phyloP scores from a whole-genome alignment of 2,888 invertebrate species.

The Cephonodes hylas region DNA sequence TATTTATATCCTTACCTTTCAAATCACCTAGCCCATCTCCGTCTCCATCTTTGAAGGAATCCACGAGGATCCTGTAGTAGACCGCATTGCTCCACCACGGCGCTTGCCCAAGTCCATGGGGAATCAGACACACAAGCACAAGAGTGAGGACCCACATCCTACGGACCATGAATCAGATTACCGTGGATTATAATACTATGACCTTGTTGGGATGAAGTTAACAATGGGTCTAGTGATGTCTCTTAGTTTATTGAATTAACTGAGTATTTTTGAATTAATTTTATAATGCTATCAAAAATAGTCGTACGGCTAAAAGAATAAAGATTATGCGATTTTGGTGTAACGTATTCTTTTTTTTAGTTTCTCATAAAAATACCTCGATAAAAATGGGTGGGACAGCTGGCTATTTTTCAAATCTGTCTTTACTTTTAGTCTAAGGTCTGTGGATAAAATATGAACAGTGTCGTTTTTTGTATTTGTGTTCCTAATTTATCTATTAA shows the following conservation, averaged over 20 bases:
- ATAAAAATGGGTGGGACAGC: too few species aligned
- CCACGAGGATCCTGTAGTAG: conserved; percentile 91
- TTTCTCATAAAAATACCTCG: too few species aligned
- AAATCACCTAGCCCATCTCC: conserved; percentile 94
- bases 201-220: neutral
- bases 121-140: conserved; percentile 34
- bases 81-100: conserved; percentile 90
- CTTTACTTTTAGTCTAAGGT: too few species aligned
- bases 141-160: conserved; percentile 50
- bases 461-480: too few species aligned
- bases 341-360: too few species aligned
- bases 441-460: too few species aligned
- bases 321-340: too few species aligned
- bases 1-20: conserved; percentile 80
- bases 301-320: too few species aligned
- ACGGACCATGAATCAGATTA: neutral
- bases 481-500: too few species aligned
- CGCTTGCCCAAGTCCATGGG: conserved; percentile 23
- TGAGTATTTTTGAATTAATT: neutral
- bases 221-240: conserved; percentile 28
- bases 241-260: neutral
- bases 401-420: too few species aligned
- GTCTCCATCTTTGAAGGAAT: conserved; percentile 91
- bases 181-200: neutral
- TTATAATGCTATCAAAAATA: too few species aligned